These are phyloP conservation scores for Sebastiscus albofasciatus DNA, from an alignment of 2,797 vertebrate species.

Conservation along the genomic window DNA sequence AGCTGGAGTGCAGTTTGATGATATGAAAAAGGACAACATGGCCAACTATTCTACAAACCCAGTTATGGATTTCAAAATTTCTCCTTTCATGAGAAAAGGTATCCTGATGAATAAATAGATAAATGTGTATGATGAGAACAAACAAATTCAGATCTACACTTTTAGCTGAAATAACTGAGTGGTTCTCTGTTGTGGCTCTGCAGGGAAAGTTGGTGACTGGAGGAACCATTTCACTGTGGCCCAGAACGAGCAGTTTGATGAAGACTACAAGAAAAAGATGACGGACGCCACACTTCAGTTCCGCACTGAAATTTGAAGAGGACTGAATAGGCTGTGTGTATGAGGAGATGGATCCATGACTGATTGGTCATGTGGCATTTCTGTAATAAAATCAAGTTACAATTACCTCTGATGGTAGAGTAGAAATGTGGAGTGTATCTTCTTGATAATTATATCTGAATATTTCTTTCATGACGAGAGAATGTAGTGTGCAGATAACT, in stretches of 20 bases:
- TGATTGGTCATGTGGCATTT: background rate
- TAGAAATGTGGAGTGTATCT: background rate
- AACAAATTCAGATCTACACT: background rate
- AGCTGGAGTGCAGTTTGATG: slow-evolving; percentile 80
- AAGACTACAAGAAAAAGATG: slow-evolving; percentile 76
- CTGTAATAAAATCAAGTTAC: background rate
- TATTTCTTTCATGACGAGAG: background rate
- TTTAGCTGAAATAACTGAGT: background rate
- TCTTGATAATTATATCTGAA: background rate
- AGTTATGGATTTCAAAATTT: slow-evolving; percentile 81
- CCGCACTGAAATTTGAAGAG: slow-evolving; percentile 36
- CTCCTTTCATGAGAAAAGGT: slow-evolving; percentile 92
- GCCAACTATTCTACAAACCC: slow-evolving; percentile 54
- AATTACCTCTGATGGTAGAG: background rate
- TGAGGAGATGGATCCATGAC: background rate
- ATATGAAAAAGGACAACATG: slow-evolving; percentile 83
- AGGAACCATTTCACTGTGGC: slow-evolving; percentile 74
- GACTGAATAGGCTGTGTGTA: background rate
- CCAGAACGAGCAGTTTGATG: slow-evolving; percentile 76
- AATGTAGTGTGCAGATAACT: background rate
- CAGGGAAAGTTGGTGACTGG: slow-evolving; percentile 81
- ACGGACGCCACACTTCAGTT: slow-evolving; percentile 50
- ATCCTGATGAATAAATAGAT: background rate
- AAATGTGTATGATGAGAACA: background rate
- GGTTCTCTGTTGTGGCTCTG: slow-evolving; percentile 1